Evolutionary conservation across 2,888 invertebrate species (phyloP), one percentile per base, ranked within the genome.

Genomic region (Flexamia atlantica): DNA sequence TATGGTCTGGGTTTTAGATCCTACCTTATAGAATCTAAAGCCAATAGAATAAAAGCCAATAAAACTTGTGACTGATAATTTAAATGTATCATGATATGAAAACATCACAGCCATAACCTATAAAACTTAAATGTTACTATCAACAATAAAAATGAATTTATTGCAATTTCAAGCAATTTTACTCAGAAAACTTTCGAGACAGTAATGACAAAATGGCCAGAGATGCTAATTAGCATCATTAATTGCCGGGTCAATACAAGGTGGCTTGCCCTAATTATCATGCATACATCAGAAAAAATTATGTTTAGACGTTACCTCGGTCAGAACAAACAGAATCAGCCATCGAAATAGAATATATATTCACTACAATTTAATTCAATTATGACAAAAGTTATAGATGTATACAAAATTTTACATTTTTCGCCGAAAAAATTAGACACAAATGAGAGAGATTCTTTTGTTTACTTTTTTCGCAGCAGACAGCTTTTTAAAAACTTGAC

Each of bases 211-310:
- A 72, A 72, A 36, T 72, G 72, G 72, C 72, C 72, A 40, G 72
- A 5, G 72, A 72, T 79, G 28, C 36, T 79, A 79, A 79, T 79
- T 79, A 50, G 57, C 32, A 79, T 79, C 53, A 30, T 79, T 79
- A 79, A 79, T 79, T 79, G 79, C 79, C 79, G 53, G 79, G 79
- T 79, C 79, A 79, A 79, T 79, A 79, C 57, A 79, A 79, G 79
- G 79, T 79, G 79, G 79, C 53, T 79, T 79, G 79, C 30, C 17
- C 50, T 46, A 76, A 76, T 46, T 46, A 76, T 42, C 23, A 76
- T 4, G 12, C 28, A 20, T 36, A 53, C n/a, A 57, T 28, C 36
- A 36, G 30, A 57, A 57, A 57, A 79, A 79, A 28, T 17, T n/a
- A 72, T 3, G 32, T 2, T 23, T 28, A 25, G 50, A 25, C 7